Conservation (phyloP, 92 coral and sea anemone species). For the Heliopora coerulea region DNA sequence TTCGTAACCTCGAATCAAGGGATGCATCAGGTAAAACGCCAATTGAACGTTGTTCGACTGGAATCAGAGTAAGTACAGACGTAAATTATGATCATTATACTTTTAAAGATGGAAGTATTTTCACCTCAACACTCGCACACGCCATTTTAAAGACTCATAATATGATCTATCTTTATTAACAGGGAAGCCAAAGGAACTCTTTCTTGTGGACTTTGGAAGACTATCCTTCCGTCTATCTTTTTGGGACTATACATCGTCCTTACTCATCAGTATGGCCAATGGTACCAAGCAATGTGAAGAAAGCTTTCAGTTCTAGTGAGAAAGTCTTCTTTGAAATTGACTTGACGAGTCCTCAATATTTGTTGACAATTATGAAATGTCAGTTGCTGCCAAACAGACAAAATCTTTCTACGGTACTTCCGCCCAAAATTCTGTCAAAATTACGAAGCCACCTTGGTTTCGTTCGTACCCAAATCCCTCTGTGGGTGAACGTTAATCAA, state of each 20-base stretch:
- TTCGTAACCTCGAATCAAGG: not conserved
- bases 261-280: conserved; percentile 23
- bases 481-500: conserved; percentile 26
- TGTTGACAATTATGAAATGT: conserved; percentile 23
- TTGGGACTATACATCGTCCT: conserved; percentile 38
- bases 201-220: conserved; percentile 27
- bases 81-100: no score
- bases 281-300: conserved; percentile 39
- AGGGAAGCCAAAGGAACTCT: conserved; percentile 14
- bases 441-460: conserved; percentile 3
- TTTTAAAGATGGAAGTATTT: not conserved
- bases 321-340: conserved; percentile 34
- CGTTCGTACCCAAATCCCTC: conserved; percentile 26
- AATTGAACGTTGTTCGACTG: conserved; percentile 6
- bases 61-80: conserved; percentile 4
- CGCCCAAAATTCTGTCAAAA: not conserved
- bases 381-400: conserved; percentile 21
- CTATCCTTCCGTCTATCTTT: conserved; percentile 24
- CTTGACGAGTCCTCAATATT: not conserved
- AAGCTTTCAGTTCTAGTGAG: conserved; percentile 30
- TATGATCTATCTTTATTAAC: not conserved
- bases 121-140: not conserved
- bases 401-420: conserved; percentile 23
- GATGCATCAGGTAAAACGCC: conserved; percentile 1
- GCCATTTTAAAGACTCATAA: not conserved